phyloP scores from a whole-genome alignment of 1,140 invertebrate genomes.

The Aphelenchoides besseyi region DNA sequence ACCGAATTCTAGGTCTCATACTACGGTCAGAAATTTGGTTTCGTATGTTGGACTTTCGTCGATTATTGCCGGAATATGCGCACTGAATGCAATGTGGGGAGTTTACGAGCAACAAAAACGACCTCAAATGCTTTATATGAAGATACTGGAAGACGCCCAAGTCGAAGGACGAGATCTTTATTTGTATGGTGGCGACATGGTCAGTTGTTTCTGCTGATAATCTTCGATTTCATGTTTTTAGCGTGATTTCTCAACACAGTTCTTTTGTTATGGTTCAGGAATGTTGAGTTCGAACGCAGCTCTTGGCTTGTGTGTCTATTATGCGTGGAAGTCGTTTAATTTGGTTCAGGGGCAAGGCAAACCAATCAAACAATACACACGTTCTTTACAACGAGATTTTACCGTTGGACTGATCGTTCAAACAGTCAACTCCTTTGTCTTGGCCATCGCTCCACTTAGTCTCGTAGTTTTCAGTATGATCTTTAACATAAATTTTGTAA shows the following conservation, averaged over 20 bases:
- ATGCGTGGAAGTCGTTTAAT: not conserved
- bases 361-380: not conserved
- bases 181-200: not conserved
- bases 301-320: not conserved
- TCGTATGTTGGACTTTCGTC: not conserved
- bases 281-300: not conserved
- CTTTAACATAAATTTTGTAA: not conserved
- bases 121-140: not conserved
- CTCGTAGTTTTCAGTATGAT: not conserved
- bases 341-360: not conserved
- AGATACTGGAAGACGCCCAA: not conserved
- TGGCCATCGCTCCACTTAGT: not conserved
- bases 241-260: not conserved
- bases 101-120: not conserved
- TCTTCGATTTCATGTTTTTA: not conserved
- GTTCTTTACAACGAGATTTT: not conserved
- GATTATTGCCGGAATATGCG: not conserved
- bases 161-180: not conserved
- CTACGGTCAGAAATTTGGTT: not conserved
- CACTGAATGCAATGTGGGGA: not conserved
- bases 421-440: not conserved
- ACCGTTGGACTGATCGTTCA: not conserved
- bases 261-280: not conserved
- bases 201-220: not conserved
- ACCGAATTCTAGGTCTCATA: not conserved